Conservation (phyloP, 1,140 invertebrate species). For the Panagrolaimus sp. region DNA sequence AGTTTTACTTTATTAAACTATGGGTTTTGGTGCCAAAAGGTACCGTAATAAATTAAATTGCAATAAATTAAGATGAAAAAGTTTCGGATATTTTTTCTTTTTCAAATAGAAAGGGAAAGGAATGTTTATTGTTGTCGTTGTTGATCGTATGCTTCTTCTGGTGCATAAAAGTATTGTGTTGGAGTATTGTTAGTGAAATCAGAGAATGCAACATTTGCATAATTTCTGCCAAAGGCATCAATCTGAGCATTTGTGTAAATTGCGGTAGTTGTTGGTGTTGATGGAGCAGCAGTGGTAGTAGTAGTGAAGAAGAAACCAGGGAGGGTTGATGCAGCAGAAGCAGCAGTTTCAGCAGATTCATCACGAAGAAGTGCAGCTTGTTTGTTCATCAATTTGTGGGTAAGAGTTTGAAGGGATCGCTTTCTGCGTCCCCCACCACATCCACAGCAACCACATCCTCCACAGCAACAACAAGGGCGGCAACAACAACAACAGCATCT, state of each 20-base stretch:
- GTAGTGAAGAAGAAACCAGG: background rate
- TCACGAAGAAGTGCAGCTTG: background rate
- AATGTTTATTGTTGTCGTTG: slow-evolving; percentile 1
- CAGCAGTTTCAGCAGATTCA: background rate
- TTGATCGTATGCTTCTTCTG: background rate
- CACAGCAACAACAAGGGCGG: background rate
- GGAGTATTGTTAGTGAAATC: slow-evolving; percentile 8
- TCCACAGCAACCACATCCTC: background rate
- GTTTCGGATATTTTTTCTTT: too few species aligned
- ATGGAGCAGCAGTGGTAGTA: background rate
- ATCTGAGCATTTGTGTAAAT: background rate
- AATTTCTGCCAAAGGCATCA: slow-evolving; percentile 2
- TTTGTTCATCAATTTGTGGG: slow-evolving; percentile 7
- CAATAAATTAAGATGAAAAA: too few species aligned
- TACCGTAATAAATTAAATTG: too few species aligned
- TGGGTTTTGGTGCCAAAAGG: too few species aligned
- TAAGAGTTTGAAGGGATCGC: background rate
- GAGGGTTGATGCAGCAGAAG: background rate
- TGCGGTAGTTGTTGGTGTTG: background rate
- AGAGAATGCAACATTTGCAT: background rate
- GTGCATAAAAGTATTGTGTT: too few species aligned
- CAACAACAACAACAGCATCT: background rate
- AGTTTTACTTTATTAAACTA: too few species aligned
- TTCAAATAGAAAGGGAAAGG: too few species aligned
- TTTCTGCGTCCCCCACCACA: background rate